Conservation (phyloP, 2,113 vertebrate species). For the Podarcis raffonei region DNA sequence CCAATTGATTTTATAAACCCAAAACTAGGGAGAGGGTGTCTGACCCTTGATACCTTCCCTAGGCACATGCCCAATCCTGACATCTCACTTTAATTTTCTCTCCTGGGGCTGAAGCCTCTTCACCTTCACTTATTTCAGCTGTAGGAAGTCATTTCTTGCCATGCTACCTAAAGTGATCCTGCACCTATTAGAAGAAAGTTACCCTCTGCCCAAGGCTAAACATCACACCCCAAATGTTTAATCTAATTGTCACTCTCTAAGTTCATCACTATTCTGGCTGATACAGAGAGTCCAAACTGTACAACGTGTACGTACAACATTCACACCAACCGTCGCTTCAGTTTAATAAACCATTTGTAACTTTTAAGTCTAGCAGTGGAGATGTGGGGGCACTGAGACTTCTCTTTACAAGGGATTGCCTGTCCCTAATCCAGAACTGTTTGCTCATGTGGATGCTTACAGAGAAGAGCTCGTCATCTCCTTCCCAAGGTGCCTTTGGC, state of each 20-base stretch:
- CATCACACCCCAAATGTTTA: not conserved
- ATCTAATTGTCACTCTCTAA: not conserved
- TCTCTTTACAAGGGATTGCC: not conserved
- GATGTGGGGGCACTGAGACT: not conserved
- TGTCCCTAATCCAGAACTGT: not conserved
- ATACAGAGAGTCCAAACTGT: not conserved
- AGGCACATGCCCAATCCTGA: not conserved
- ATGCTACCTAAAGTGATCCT: too few relatives aligned
- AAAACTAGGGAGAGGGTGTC: not conserved
- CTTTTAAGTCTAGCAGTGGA: not conserved
- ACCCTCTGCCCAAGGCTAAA: not conserved
- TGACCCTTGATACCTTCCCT: not conserved
- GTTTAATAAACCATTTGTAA: not conserved
- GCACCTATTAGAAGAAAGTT: not conserved
- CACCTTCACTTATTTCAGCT: not conserved
- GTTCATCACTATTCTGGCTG: not conserved
- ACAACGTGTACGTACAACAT: too few relatives aligned
- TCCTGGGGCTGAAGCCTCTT: not conserved
- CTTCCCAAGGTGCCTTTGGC: not conserved
- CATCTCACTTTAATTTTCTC: not conserved
- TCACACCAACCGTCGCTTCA: not conserved
- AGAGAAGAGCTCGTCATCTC: not conserved
- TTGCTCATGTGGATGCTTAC: too few relatives aligned
- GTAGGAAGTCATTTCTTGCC: not conserved
- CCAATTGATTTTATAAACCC: not conserved